Evolutionary conservation across 2,797 vertebrate species (phyloP).

Genomic region (Mus caroli): DNA sequence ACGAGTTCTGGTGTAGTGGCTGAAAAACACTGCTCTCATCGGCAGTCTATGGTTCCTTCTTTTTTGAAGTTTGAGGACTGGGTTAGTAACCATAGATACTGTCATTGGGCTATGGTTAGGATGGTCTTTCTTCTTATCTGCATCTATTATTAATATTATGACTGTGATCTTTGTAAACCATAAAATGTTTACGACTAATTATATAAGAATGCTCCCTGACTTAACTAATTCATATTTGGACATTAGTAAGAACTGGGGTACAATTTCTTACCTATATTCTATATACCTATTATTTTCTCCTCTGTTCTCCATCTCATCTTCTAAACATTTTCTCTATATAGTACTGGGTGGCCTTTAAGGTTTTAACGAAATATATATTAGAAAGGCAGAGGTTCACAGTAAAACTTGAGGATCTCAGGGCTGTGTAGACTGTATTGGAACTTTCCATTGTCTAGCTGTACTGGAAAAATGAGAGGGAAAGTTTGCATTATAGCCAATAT

Average conservation of each 20-base stretch:
- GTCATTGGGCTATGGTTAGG: neutral
- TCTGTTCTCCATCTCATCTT: neutral
- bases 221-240: neutral
- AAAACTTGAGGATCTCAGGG: neutral
- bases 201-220: neutral
- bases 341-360: neutral
- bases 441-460: neutral
- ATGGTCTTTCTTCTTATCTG: neutral
- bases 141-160: neutral
- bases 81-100: neutral
- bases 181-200: slow-evolving; percentile 45
- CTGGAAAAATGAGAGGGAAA: slow-evolving; percentile 28
- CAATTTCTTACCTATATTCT: neutral
- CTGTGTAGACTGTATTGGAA: neutral
- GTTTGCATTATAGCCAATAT: neutral
- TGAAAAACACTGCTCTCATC: neutral
- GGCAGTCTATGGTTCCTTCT: neutral
- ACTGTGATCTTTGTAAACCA: slow-evolving; percentile 18
- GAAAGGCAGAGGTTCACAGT: neutral
- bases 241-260: neutral
- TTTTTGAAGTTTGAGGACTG: neutral
- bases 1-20: neutral
- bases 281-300: neutral
- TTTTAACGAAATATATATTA: neutral
- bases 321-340: neutral